Percentiles rank a stretch among this genome's conserved stretches.
Evolutionary conservation across 2,888 invertebrate species (phyloP).

Genomic region (Fissipunctia ypsillon): DNA sequence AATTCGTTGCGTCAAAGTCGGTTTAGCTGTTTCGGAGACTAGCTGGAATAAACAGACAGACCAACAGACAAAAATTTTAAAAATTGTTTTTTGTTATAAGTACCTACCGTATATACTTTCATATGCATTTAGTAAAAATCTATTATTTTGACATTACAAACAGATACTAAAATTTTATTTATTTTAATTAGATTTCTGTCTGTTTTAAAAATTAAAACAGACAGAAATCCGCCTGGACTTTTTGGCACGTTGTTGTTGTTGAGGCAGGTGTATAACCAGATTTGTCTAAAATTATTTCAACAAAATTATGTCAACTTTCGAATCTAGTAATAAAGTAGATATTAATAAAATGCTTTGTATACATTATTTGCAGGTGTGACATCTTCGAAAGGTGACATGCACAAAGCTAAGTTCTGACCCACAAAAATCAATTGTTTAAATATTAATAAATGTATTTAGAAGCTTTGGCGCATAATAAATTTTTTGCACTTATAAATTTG

Average conservation of each 20-base stretch:
- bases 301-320: conserved; percentile 33
- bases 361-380: conserved; percentile 5
- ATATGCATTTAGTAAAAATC: too few relatives aligned
- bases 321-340: neutral
- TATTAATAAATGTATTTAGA: conserved; percentile 24
- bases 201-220: too few relatives aligned
- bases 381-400: conserved; percentile 9
- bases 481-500: neutral
- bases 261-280: conserved; percentile 11
- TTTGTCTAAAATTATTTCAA: neutral
- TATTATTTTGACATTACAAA: too few relatives aligned
- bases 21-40: too few relatives aligned
- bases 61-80: too few relatives aligned
- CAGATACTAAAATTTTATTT: too few relatives aligned
- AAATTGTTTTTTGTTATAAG: too few relatives aligned
- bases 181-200: too few relatives aligned
- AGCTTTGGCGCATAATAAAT: neutral
- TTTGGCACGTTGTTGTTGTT: neutral
- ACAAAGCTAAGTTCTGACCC: neutral
- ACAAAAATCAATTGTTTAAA: conserved; percentile 21
- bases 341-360: conserved; percentile 23
- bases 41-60: too few relatives aligned
- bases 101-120: too few relatives aligned
- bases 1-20: too few relatives aligned
- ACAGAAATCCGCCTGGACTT: too few relatives aligned